A percentile compares a stretch with the other conserved stretches of the same genome.
phyloP scores from a whole-genome alignment of 2,797 vertebrate genomes.

The Semotilus atromaculatus region DNA sequence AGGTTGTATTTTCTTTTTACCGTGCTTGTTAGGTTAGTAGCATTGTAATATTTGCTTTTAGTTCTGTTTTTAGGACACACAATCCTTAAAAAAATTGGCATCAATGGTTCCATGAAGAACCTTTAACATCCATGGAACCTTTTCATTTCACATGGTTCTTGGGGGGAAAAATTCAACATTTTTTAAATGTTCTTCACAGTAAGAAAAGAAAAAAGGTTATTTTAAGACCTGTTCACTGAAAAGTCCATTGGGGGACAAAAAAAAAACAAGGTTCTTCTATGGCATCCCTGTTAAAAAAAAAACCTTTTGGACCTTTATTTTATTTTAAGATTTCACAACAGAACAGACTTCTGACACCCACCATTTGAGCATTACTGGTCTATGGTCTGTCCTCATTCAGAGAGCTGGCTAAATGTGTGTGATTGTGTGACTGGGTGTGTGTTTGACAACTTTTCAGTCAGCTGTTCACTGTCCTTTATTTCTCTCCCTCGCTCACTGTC shows the following conservation, averaged over 20 bases:
- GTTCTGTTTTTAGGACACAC: background rate
- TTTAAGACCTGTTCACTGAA: background rate
- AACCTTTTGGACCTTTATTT: background rate
- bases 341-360: background rate
- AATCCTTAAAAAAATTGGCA: too few species aligned
- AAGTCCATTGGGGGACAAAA: background rate
- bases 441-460: slow-evolving; percentile 54
- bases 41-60: background rate
- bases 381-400: background rate
- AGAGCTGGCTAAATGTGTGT: background rate
- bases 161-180: too few species aligned
- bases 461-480: slow-evolving; percentile 58
- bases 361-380: background rate
- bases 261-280: background rate
- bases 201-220: background rate
- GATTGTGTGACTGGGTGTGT: background rate
- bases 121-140: too few species aligned
- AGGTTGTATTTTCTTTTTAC: background rate
- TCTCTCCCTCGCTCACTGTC: background rate
- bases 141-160: too few species aligned
- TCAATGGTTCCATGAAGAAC: too few species aligned
- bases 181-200: too few species aligned
- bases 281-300: background rate
- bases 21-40: background rate
- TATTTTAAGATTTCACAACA: background rate